Base-by-base conservation (phyloP, 92 coral and sea anemone species). In the Porites rus region DNA sequence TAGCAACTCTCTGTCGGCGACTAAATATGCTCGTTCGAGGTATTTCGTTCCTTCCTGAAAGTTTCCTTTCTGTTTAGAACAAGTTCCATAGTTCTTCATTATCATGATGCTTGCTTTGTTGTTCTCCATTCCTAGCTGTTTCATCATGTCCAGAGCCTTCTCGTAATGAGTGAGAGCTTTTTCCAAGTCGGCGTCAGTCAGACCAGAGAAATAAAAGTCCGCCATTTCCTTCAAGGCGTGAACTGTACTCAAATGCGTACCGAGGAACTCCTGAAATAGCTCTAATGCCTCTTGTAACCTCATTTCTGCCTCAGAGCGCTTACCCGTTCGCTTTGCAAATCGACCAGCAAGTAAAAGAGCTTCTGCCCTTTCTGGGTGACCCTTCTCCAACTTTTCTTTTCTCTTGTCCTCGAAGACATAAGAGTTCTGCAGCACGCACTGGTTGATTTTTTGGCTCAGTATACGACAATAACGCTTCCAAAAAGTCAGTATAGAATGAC, bases 41-140 rank as follows among this genome's bases (percentile, higher is more conserved):
- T 31, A 14, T 11, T 13, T 9, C 19, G 17, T 58, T 22, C 84
- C 89, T 19, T 69, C 78, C 7, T 59, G 77, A 68, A 68, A 77
- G 65, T 31, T 5, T 14, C 22, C 18, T 12, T 31, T 81, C 18
- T 17, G 16, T 69, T 10, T 43, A 3, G 50, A 64, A 70, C 84
- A 86, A 51, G 31, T 38, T 28, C 60, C 89, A 19, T 28, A 59
- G 59, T 86, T 86, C 72, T 86, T 86, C 22, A 86, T 59, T 2
- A 58, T 54, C 17, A 25, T 16, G 9, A 86, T 21, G 6, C 25
- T 50, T 72, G 78, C 89, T 53, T 86, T 86, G 11, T 52, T 69
- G 11, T 70, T 11, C 16, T 38, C 25, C 38, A 78, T 78, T 69
- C 65, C 78, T 12, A 69, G 77, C 28, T 77, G 13, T 16, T 53